Base-by-base conservation (phyloP, 2,113 vertebrate species). In the Eulemur macaco region DNA sequence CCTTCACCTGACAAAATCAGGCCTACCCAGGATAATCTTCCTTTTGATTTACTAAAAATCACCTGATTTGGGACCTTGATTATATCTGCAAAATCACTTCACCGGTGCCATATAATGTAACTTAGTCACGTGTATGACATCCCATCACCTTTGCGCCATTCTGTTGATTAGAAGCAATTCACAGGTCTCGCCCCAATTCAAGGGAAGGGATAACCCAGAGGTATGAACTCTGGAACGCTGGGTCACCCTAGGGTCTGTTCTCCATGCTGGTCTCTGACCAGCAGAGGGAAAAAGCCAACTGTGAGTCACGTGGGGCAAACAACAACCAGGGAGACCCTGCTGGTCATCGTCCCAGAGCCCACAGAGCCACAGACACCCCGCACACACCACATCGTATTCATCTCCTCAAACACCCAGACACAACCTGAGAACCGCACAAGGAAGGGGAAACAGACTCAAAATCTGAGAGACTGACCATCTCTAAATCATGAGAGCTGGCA, bases 1-100 rank as follows among this genome's bases (percentile, higher is more conserved):
- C 18, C 71, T 95, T 86, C 17, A 64, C 29, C 20, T 83, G 73
- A 89, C 50, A 68, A 71, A 86, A 78, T 84, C 50, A 45, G 47
- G 2, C 34, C 37, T 20, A 29, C 29, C 13, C 18, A 60, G 29
- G 6, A 60, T 64, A 76, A 54, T 4, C 27, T 68, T 58, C 45
- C 64, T 96, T 96, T 89, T 54, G 11, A 63, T 82, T 73, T 50
- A 80, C 68, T 76, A 39, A 90, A n/a, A 92, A 77, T 47, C 78
- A 74, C 39, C 52, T 37, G 42, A 69, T 58, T 73, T 84, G 34
- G 18, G 13, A 68, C 20, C 37, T 87, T 91, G 34, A 94, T 81
- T 81, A 6, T 23, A 82, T n/a, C 50, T 82, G 34, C 54, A 90
- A 92, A 86, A 90, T 85, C 74, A 50, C 27, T 86, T 91, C 50